Evolutionary conservation across 2,797 vertebrate genomes (phyloP).

Genomic region (Chiloscyllium punctatum): DNA sequence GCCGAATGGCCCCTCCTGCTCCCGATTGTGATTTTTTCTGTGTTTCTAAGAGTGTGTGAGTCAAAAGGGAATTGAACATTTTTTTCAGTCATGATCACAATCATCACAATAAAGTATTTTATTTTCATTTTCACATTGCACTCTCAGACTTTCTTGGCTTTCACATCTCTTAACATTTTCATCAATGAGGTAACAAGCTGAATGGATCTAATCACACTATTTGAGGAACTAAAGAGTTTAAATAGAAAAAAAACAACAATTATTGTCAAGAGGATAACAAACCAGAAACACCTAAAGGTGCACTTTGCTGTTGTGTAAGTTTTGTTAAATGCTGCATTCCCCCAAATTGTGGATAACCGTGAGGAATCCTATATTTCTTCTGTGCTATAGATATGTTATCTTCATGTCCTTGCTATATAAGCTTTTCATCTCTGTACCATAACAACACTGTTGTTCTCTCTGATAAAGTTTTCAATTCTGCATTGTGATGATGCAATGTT

Average conservation of each 20-base stretch:
- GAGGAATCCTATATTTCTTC: not conserved
- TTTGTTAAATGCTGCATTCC: not conserved
- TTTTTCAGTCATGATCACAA: not conserved
- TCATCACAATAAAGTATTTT: not conserved
- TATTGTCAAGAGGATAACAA: not conserved
- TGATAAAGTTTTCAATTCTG: too few relatives aligned
- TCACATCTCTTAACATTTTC: not conserved
- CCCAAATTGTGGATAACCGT: not conserved
- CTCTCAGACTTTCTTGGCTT: not conserved
- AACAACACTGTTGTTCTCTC: too few relatives aligned
- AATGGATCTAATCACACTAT: not conserved
- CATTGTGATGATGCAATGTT: too few relatives aligned
- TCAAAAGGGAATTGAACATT: not conserved
- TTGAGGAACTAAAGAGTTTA: not conserved
- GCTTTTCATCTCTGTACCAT: too few relatives aligned
- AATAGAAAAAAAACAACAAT: not conserved
- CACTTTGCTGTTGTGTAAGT: not conserved
- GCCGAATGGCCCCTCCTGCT: too few relatives aligned
- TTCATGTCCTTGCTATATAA: too few relatives aligned
- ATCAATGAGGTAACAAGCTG: not conserved
- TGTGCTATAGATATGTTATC: too few relatives aligned
- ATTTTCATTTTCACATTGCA: not conserved
- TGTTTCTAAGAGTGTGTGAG: not conserved
- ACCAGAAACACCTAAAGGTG: not conserved
- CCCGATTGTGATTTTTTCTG: too few relatives aligned